Evolutionary conservation across 1,140 invertebrate genomes (phyloP), one percentile per base, ranked within the genome.

Genomic region (Lepidotrigona ventralis): DNA sequence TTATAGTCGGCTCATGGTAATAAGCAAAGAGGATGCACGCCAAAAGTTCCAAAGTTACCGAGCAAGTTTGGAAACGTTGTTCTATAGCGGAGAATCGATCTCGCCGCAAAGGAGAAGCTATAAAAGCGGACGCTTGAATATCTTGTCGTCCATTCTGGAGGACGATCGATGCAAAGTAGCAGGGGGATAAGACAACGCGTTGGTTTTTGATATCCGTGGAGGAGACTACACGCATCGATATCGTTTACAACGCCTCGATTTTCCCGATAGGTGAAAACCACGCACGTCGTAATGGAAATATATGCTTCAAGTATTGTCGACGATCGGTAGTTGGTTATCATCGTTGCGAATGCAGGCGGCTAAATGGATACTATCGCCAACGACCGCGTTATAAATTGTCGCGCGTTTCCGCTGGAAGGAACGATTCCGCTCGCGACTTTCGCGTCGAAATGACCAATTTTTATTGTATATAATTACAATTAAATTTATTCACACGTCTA

Each of bases 281-380:
- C 39, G 46, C 15, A 64, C 58, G 29, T 21, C 26, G 33, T 74
- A 81, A 81, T 81, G 70, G 70, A 81, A 81, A 81, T 46, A 23
- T 81, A 81, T 53, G 77, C 54, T 39, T 60, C 15, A 46, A 74
- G 26, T 81, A 46, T 54, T 11, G 19, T 21, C 46, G 79, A 74
- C 74, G 79, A 81, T 74, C 79, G 79, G 69, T 58, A 79, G 66
- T 74, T 74, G 53, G 63, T 81, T 53, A 54, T 81, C 79, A 74
- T 81, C 74, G 69, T 12, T 26, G 69, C 26, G 71, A 73, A 64
- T 33, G 56, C 58, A 64, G 6, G 6, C 5, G 53, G 2, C n/a
- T 46, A 81, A 74, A 74, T 81, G 70, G 70, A 23, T 46, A 33
- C 56, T 63, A 73, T 79, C 33, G 17, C 6, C 17, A 17, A 15